These are phyloP conservation scores for Portunus trituberculatus DNA, from an alignment of 1,140 invertebrate genomes.

Conservation along the genomic window DNA sequence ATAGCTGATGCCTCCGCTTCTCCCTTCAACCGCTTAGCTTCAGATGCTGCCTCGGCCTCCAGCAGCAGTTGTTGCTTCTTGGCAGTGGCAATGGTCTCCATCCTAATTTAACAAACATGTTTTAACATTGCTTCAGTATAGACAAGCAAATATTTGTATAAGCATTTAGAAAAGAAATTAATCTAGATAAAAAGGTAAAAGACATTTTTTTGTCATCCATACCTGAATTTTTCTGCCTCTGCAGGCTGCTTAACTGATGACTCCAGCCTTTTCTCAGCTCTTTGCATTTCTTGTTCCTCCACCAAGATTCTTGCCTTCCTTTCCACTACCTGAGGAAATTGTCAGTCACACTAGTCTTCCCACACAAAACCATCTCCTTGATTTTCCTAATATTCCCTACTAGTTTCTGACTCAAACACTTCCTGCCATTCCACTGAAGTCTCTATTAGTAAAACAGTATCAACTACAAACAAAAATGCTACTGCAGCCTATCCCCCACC, in stretches of 20 bases:
- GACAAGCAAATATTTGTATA: neutral
- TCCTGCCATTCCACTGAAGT: too few species aligned
- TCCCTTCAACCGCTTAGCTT: constrained; percentile 89
- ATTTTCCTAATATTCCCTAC: too few species aligned
- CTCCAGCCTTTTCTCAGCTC: constrained; percentile 87
- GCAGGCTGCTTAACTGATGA: constrained; percentile 93
- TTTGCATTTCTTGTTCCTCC: constrained; percentile 45
- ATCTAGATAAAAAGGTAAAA: neutral
- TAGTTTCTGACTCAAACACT: too few species aligned
- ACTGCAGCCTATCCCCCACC: neutral
- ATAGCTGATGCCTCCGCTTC: constrained; percentile 97
- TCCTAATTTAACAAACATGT: constrained; percentile 81
- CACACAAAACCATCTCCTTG: too few species aligned
- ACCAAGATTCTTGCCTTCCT: constrained; percentile 47
- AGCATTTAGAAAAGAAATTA: neutral
- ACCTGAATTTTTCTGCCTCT: constrained; percentile 93
- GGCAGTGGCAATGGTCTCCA: constrained; percentile 96
- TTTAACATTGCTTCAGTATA: too few species aligned
- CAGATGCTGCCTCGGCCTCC: constrained; percentile 96
- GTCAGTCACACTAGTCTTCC: neutral
- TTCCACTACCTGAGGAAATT: constrained; percentile 47
- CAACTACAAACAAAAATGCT: neutral
- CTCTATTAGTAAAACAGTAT: too few species aligned
- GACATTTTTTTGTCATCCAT: neutral
- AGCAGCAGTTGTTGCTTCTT: constrained; percentile 90